Evolutionary conservation across 2,113 vertebrate species (phyloP), one percentile per base, ranked within the genome.

Genomic region (Chionodraco myersi): DNA sequence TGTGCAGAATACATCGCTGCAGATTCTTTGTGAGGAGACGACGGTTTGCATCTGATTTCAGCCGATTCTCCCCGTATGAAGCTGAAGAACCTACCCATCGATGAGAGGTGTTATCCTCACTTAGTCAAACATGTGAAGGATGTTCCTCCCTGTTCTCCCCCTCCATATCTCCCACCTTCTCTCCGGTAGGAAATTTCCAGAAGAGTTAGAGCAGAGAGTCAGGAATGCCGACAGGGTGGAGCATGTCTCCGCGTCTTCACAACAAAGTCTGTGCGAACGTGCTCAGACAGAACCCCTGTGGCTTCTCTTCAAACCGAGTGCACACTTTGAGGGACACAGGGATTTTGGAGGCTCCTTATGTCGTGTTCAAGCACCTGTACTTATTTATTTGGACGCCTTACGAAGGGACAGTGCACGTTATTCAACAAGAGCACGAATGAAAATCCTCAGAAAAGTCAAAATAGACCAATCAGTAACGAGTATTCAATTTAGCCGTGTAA

Each of bases 161-260:
- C 30, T 30, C 30, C 30, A 30, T 3, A 21, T 30, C 48, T 57
- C 7, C 36, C 36, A 49, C 45, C 74, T 6, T 81, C 44, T 74
- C 75, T 58, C 67, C 73, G 56, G 61, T 8, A 82, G 92, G 89
- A 94, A 94, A 93, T 92, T 94, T 93, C 91, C 87, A 91, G 78
- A 73, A 62, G 85, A 62, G 73, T 83, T 85, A 73, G 73, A 71
- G 76, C 82, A 60, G 75, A 79, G 16, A 36, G 79, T 75, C 68
- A 74, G 93, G 94, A 94, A 95, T 95, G 91, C 72, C 13, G 89
- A 91, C 95, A 94, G 85, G 94, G 90, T 48, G n/a, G 72, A 88
- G 86, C 94, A 82, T 76, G 94, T 89, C 77, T 60, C 21, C 7
- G 30, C 10, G 70, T 80, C 71, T 84, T 67, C 62, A 59, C 52